phyloP scores from a whole-genome alignment of 2,888 invertebrate species.

The Drosophila lutescens region DNA sequence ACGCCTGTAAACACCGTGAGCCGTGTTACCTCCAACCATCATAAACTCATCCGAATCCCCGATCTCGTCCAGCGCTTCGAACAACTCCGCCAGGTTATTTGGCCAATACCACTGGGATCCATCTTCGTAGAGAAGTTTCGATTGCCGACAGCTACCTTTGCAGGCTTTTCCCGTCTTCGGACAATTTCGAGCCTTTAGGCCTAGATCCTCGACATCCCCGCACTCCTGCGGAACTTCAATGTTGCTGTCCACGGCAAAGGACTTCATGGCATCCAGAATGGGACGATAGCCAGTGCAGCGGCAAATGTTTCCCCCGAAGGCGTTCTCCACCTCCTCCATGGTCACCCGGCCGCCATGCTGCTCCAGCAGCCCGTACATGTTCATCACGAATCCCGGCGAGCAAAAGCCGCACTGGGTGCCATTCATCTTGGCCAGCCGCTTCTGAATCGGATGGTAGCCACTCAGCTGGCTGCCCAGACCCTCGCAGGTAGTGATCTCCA shows the following conservation, averaged over 20 bases:
- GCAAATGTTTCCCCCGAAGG: constrained; percentile 91
- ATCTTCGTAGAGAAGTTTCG: constrained; percentile 49
- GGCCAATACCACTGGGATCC: constrained; percentile 81
- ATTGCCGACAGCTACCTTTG: constrained; percentile 69
- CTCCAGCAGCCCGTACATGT: constrained; percentile 87
- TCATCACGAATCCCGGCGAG: constrained; percentile 91
- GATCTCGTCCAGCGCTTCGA: constrained; percentile 79
- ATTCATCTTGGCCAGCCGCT: constrained; percentile 87
- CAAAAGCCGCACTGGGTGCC: constrained; percentile 91
- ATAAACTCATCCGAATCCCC: constrained; percentile 85
- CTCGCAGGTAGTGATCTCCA: constrained; percentile 90
- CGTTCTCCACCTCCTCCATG: constrained; percentile 89
- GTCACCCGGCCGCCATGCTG: constrained; percentile 85
- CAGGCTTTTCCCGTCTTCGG: constrained; percentile 82
- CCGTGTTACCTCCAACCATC: constrained; percentile 91
- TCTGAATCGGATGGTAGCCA: constrained; percentile 89
- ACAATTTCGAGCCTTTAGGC: constrained; percentile 81
- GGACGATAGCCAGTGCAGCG: constrained; percentile 92
- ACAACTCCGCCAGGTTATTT: constrained; percentile 61
- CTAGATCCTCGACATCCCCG: constrained; percentile 84
- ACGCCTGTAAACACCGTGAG: constrained; percentile 87
- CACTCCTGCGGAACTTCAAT: constrained; percentile 84
- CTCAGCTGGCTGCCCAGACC: constrained; percentile 88
- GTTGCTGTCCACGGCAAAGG: constrained; percentile 87
- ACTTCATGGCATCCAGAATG: constrained; percentile 92